A percentile compares a stretch with the other conserved stretches of the same genome.
Conservation (phyloP, 2,797 vertebrate genomes). For the Atherinosoma microstoma region DNA sequence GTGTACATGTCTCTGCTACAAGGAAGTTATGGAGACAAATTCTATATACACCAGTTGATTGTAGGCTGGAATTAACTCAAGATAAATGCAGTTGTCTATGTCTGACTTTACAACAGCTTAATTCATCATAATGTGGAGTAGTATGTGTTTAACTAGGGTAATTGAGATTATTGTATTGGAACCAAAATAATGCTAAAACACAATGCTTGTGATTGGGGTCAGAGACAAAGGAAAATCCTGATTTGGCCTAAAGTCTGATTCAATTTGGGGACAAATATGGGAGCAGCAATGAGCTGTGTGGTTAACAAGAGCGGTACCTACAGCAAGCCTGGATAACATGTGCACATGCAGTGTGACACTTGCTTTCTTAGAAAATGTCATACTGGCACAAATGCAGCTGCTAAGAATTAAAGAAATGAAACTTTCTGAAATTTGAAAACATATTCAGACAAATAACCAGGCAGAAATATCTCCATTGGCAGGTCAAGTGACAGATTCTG, state of each 20-base stretch:
- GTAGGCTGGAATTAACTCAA: slow-evolving; percentile 12
- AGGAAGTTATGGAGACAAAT: slow-evolving; percentile 25
- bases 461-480: slow-evolving; percentile 53
- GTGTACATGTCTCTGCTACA: slow-evolving; percentile 19
- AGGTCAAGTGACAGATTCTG: slow-evolving; percentile 56
- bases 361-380: slow-evolving; percentile 42
- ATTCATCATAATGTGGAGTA: slow-evolving; percentile 28
- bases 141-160: slow-evolving; percentile 20
- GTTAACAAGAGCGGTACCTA: slow-evolving; percentile 46
- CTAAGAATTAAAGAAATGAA: slow-evolving; percentile 63
- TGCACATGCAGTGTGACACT: slow-evolving; percentile 41
- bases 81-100: slow-evolving; percentile 22
- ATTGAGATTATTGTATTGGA: slow-evolving; percentile 9
- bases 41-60: slow-evolving; percentile 21
- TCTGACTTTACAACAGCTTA: slow-evolving; percentile 12
- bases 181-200: slow-evolving; percentile 28
- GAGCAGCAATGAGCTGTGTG: slow-evolving; percentile 42
- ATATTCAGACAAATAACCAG: slow-evolving; percentile 51
- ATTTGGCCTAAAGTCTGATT: slow-evolving; percentile 51
- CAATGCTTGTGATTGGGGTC: slow-evolving; percentile 33
- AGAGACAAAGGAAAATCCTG: slow-evolving; percentile 38
- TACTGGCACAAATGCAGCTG: slow-evolving; percentile 30
- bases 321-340: slow-evolving; percentile 35
- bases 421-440: slow-evolving; percentile 50
- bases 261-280: slow-evolving; percentile 54